Evolutionary conservation across 1,140 invertebrate species (phyloP).

Genomic region (Aphidius gifuensis): DNA sequence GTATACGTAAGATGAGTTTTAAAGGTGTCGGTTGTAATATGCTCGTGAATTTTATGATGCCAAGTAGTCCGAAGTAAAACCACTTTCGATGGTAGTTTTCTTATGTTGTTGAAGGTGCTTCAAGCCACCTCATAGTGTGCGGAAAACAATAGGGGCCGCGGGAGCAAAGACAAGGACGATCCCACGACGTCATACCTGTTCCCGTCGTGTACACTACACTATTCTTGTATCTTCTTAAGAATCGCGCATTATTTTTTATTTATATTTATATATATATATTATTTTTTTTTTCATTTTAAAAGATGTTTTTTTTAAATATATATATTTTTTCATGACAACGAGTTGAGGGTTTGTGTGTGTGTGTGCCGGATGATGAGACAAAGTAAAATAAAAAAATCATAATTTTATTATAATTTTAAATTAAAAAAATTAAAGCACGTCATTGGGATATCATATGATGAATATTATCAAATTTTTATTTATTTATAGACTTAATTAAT

Average conservation of each 20-base stretch:
- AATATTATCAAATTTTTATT: no score
- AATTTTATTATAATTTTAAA: no score
- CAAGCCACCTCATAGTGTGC: slow-evolving; percentile 15
- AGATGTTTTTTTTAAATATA: neutral
- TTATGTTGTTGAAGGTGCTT: slow-evolving; percentile 16
- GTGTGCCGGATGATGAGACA: no score
- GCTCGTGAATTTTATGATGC: slow-evolving; percentile 26
- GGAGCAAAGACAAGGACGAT: slow-evolving; percentile 51
- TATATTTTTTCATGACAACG: neutral
- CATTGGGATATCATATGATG: no score
- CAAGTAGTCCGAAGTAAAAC: slow-evolving; percentile 35
- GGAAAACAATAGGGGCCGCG: slow-evolving; percentile 47
- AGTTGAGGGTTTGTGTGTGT: no score
- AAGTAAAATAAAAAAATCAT: no score
- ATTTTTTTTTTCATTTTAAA: no score
- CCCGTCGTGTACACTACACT: slow-evolving; percentile 11
- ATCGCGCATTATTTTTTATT: slow-evolving; percentile 23
- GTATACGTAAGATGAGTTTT: neutral
- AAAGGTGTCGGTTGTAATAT: neutral
- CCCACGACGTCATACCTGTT: slow-evolving; percentile 42
- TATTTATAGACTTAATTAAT: no score
- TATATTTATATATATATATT: no score
- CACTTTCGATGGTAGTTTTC: slow-evolving; percentile 41
- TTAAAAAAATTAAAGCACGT: no score
- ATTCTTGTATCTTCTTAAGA: slow-evolving; percentile 9